These are phyloP conservation scores for Drosophila picticornis DNA, from an alignment of 2,888 invertebrate species.

Conservation along the genomic window DNA sequence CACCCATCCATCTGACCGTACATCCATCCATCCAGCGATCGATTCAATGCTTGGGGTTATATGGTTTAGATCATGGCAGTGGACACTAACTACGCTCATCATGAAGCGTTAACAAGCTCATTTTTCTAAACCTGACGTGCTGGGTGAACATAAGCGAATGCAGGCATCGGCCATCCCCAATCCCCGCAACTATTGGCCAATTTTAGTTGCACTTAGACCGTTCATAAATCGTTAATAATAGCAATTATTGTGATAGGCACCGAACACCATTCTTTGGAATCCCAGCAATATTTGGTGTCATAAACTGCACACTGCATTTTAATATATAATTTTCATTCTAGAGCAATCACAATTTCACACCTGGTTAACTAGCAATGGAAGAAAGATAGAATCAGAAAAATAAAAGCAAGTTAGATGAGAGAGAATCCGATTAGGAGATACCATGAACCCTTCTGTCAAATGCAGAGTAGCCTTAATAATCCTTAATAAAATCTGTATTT, in stretches of 20 bases:
- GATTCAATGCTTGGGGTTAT: constrained; percentile 74
- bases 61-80: constrained; percentile 76
- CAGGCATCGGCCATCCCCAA: constrained; percentile 11
- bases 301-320: constrained; percentile 2
- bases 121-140: constrained; percentile 79
- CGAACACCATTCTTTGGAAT: constrained; percentile 16
- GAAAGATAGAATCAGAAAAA: neutral
- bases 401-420: neutral
- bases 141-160: constrained; percentile 49
- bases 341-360: neutral
- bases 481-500: neutral
- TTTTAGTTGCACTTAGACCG: constrained; percentile 26
- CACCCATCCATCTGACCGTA: constrained; percentile 1
- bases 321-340: neutral
- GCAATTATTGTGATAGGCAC: constrained; percentile 34
- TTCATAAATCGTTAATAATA: constrained; percentile 63
- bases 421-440: neutral
- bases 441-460: neutral
- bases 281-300: neutral
- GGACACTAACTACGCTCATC: constrained; percentile 82
- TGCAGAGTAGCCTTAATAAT: neutral
- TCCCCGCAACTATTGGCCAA: constrained; percentile 27
- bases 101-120: constrained; percentile 83
- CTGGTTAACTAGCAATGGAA: too few relatives aligned
- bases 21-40: constrained; percentile 32